Evolutionary conservation across 1,140 invertebrate species (phyloP).

Genomic region (Radopholus similis): DNA sequence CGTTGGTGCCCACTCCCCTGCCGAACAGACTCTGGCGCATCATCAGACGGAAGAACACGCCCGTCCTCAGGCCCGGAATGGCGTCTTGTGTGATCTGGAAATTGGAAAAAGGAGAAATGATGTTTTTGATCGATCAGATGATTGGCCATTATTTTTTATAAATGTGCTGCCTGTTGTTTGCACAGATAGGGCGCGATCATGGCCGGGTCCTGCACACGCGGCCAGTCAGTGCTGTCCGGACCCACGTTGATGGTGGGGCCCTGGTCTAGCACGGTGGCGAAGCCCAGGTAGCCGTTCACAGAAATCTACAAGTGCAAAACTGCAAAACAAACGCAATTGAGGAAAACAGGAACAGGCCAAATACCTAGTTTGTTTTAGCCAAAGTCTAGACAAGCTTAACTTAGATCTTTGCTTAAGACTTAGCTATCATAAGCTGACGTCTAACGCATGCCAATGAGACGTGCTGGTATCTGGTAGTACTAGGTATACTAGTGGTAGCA

Average conservation of each 20-base stretch:
- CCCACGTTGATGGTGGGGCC: constrained; percentile 59
- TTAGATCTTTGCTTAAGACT: too few relatives aligned
- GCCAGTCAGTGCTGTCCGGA: constrained; percentile 58
- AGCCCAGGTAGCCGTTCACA: constrained; percentile 58
- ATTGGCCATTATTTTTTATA: too few relatives aligned
- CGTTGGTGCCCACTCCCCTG: constrained; percentile 42
- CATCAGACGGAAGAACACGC: constrained; percentile 57
- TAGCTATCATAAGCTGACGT: too few relatives aligned
- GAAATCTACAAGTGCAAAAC: constrained; percentile 58
- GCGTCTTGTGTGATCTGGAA: constrained; percentile 51
- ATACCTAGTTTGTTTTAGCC: too few relatives aligned
- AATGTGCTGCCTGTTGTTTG: constrained; percentile 50
- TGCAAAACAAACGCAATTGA: too few relatives aligned
- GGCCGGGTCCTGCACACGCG: constrained; percentile 55
- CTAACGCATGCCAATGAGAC: too few relatives aligned
- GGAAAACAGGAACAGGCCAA: too few relatives aligned
- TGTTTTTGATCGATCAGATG: background rate
- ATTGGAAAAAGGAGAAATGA: background rate
- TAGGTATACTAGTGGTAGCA: too few relatives aligned
- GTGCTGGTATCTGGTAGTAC: too few relatives aligned
- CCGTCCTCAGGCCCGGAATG: constrained; percentile 51
- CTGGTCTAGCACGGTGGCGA: constrained; percentile 58
- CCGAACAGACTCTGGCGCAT: constrained; percentile 57
- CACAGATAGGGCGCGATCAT: constrained; percentile 60
- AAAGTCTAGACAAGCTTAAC: too few relatives aligned